Base-by-base conservation (phyloP, 1,140 invertebrate genomes). In the Cydia amplana region DNA sequence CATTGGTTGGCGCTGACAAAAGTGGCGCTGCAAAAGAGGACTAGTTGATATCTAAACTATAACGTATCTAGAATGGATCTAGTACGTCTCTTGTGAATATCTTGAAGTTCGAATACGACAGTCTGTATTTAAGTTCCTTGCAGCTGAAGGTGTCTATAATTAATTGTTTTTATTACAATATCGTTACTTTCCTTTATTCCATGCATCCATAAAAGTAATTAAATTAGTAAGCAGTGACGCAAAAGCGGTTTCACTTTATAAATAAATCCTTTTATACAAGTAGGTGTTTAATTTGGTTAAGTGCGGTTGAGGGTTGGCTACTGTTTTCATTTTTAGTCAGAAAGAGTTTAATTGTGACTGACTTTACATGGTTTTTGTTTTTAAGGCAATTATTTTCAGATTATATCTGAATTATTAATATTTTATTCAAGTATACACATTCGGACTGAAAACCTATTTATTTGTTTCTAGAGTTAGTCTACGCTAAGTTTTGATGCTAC, bases 191-290 rank as follows among this genome's bases (percentile, higher is more conserved):
- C 10, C 55, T 23, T 60, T 12, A 9, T 18, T 55, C n/a, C 20
- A 23, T 60, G 51, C n/a, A 18, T 60, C 7, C 7, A 60, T 60
- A 10, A 60, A 23, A 23, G 55, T 60, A 60, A 60, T 60, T 60
- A 60, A 60, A 60, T 60, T 23, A 60, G 20, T n/a, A 18, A 51
- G n/a, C 49, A 1, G 20, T 60, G 49, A 60, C 20, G 20, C 55
- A 60, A 20, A 60, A 60, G 51, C 51, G 46, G 46, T 55, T 60
- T 23, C n/a, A 60, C 55, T 60, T 23, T 23, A 9, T 23, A 23
- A 60, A 60, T 60, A 60, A 60, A 23, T 60, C 55, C 55, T 60
- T 60, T 60, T 23, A 60, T 60, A 4, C 40, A 12, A 43, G 40
- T 43, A 60, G 9, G 18, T 60, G 55, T 18, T 60, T 60, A 20